phyloP scores from a whole-genome alignment of 2,113 vertebrate species.

The Microcebus lehilahytsara region DNA sequence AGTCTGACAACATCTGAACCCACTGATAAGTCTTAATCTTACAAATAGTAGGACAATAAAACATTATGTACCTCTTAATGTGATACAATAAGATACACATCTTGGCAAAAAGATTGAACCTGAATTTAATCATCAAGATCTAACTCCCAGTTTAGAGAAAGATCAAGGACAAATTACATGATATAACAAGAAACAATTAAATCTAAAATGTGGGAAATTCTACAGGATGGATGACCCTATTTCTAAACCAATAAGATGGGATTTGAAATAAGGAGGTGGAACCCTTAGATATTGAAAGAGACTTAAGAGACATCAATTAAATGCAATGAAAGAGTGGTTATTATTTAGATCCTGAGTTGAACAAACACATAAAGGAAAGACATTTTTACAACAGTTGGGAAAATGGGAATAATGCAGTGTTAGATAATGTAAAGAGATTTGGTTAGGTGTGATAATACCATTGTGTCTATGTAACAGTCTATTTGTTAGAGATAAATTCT shows the following conservation, averaged over 20 bases:
- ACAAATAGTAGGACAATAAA: neutral
- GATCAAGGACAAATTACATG: neutral
- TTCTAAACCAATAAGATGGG: neutral
- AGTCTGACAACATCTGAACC: neutral
- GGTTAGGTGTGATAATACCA: neutral
- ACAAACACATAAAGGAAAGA: neutral
- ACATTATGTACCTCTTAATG: neutral
- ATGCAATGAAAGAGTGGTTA: neutral
- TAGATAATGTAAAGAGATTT: conserved; percentile 29
- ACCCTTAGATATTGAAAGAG: neutral
- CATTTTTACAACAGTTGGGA: conserved; percentile 1
- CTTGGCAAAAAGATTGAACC: neutral
- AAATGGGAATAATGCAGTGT: conserved; percentile 4
- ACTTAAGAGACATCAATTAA: neutral
- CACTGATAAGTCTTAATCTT: conserved; percentile 18
- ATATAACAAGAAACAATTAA: neutral
- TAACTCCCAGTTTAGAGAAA: conserved; percentile 18
- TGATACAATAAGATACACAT: neutral
- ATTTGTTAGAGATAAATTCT: conserved; percentile 20
- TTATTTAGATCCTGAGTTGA: neutral
- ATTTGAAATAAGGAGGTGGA: neutral
- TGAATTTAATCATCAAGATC: conserved; percentile 16
- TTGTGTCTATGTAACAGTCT: conserved; percentile 11
- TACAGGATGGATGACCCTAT: neutral
- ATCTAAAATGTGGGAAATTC: conserved; percentile 16